Evolutionary conservation across 1,140 invertebrate species (phyloP).

Genomic region (Nilaparvata lugens): DNA sequence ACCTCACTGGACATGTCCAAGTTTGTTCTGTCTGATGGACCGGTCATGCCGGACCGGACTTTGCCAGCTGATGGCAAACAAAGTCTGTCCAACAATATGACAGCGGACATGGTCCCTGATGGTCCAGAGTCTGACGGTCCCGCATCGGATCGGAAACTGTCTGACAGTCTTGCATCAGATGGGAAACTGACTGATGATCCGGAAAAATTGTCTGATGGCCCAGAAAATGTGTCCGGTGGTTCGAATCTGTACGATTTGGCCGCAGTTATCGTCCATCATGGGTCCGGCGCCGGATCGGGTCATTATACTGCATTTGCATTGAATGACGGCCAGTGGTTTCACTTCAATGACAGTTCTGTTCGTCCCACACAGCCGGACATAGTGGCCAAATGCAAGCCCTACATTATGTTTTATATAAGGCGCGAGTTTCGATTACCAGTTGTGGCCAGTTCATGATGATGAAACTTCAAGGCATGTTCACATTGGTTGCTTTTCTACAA

Average conservation of each 20-base stretch:
- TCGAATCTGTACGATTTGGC: slow-evolving; percentile 70
- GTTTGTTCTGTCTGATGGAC: slow-evolving; percentile 59
- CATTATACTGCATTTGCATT: slow-evolving; percentile 80
- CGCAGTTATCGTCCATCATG: slow-evolving; percentile 78
- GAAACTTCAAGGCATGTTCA: too few species aligned
- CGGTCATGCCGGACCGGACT: slow-evolving; percentile 57
- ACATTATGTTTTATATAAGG: slow-evolving; percentile 78
- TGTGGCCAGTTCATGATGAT: not conserved
- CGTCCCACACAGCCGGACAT: slow-evolving; percentile 53
- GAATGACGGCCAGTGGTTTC: slow-evolving; percentile 74
- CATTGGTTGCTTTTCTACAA: too few species aligned
- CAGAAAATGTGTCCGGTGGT: slow-evolving; percentile 53
- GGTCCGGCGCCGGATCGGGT: slow-evolving; percentile 71
- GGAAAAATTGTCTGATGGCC: too few species aligned
- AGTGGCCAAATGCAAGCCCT: slow-evolving; percentile 72
- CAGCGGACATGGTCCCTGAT: too few species aligned
- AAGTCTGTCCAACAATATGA: too few species aligned
- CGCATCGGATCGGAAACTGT: too few species aligned
- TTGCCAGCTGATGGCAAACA: slow-evolving; percentile 75
- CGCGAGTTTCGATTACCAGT: slow-evolving; percentile 40
- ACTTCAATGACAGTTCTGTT: slow-evolving; percentile 86
- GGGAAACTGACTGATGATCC: too few species aligned
- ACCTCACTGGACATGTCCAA: slow-evolving; percentile 67
- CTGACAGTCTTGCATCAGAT: too few species aligned
- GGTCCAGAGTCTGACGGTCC: too few species aligned